Evolutionary conservation across 2,113 vertebrate species (phyloP), one percentile per base, ranked within the genome.

Genomic region (Setophaga petechia): DNA sequence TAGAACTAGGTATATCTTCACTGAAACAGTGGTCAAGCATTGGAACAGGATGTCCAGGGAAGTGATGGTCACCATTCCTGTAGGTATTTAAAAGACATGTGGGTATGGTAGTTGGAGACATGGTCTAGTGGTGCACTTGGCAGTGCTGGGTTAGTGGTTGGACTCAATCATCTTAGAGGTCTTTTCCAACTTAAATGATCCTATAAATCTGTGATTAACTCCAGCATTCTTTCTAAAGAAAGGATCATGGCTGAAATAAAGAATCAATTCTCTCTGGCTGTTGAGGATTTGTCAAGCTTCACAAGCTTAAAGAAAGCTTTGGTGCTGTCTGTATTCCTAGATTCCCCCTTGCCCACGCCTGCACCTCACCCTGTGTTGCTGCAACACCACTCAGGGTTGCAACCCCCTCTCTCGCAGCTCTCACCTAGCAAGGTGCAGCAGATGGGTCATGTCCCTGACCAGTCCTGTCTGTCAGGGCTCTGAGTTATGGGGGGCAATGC

Each of bases 311-410:
- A 24, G 47, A 57, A 23, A 76, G 18, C 20, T 73, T 66, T 5
- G 2, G 8, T 62, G 6, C 2, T 62, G 37, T n/a, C 57, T 39
- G 4, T 25, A 28, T 33, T 73, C 27, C 55, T 37, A 1, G 0
- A n/a, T 69, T 35, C 11, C 9, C 9, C 5, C 6, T 3, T 18
- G 5, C 5, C 39, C 66, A 8, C 0, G 0, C 15, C 82, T 65
- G 35, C 69, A n/a, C 28, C n/a, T 82, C 24, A 15, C 6, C 20
- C 13, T 1, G 4, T 35, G 6, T 11, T 10, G 1, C 57, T 66
- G 58, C 57, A 18, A 21, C n/a, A 3, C 3, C 0, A 0, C 2
- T 5, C 31, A 37, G 58, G 22, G 31, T 5, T 79, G 39, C 59
- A 65, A 33, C 49, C 11, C 2, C 7, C 20, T 54, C 51, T 30